phyloP scores from a whole-genome alignment of 2,888 invertebrate species.

The Periphyllus acericola region DNA sequence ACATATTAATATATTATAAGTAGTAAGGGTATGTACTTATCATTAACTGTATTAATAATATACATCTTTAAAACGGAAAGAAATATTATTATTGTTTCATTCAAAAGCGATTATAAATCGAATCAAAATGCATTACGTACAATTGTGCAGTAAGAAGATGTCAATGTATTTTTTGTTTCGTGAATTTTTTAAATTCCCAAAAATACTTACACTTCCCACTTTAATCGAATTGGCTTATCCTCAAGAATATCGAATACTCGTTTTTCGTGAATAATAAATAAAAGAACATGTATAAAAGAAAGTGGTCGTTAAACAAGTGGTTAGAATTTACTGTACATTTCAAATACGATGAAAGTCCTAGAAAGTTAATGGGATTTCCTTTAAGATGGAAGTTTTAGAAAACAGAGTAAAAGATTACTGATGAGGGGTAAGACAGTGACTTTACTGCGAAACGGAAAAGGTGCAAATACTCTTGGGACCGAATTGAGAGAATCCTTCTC shows the following conservation, averaged over 20 bases:
- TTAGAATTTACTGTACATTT: conserved; percentile 14
- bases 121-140: background rate
- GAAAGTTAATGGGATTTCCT: conserved; percentile 57
- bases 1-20: no score
- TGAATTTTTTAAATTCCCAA: background rate
- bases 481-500: conserved; percentile 12
- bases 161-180: background rate
- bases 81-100: background rate
- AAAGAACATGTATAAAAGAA: conserved; percentile 23
- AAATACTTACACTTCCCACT: background rate
- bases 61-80: background rate
- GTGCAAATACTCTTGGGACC: conserved; percentile 34
- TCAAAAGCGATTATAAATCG: background rate
- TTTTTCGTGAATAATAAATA: conserved; percentile 45
- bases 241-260: background rate
- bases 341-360: conserved; percentile 28
- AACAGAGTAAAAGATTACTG: conserved; percentile 50
- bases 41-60: no score
- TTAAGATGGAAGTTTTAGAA: conserved; percentile 35
- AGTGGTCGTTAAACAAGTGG: conserved; percentile 53
- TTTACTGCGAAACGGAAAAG: conserved; percentile 17
- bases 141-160: no score
- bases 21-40: no score
- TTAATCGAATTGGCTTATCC: conserved; percentile 41
- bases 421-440: conserved; percentile 17